Percentiles rank a stretch among this genome's conserved stretches.
phyloP scores from a whole-genome alignment of 2,113 vertebrate genomes.

The Choloepus hoffmanni region DNA sequence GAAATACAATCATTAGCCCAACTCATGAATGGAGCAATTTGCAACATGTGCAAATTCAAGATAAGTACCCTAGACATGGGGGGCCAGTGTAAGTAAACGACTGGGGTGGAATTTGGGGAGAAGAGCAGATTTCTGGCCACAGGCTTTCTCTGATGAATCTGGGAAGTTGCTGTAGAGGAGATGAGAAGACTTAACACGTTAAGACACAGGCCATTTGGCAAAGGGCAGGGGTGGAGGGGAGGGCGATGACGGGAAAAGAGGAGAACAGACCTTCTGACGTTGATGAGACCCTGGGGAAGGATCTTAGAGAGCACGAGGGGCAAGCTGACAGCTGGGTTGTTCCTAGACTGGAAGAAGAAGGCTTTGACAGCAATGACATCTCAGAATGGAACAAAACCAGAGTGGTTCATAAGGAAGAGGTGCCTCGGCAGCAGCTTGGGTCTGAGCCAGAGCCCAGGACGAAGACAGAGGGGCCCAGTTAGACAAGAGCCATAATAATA shows the following conservation, averaged over 20 bases:
- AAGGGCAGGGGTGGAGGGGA: neutral
- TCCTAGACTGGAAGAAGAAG: neutral
- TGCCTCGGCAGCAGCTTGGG: accelerated
- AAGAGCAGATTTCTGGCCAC: neutral
- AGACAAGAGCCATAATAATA: neutral
- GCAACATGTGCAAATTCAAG: neutral
- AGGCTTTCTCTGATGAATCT: neutral
- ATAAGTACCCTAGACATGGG: neutral
- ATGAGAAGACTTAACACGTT: neutral
- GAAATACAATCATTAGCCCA: neutral
- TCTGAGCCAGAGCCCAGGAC: neutral
- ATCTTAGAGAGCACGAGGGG: neutral
- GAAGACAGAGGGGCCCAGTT: slow-evolving; percentile 36
- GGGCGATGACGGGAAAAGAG: neutral
- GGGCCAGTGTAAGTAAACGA: neutral
- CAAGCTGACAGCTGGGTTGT: neutral
- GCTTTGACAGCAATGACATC: neutral
- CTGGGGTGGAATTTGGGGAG: neutral
- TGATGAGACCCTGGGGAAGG: neutral
- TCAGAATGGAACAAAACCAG: neutral
- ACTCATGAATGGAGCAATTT: slow-evolving; percentile 19
- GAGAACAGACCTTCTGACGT: neutral
- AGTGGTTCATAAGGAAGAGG: neutral
- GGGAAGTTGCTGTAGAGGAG: neutral
- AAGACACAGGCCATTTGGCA: neutral